These are phyloP conservation scores for Sphaeramia orbicularis DNA, from an alignment of 2,797 vertebrate genomes.

Conservation along the genomic window DNA sequence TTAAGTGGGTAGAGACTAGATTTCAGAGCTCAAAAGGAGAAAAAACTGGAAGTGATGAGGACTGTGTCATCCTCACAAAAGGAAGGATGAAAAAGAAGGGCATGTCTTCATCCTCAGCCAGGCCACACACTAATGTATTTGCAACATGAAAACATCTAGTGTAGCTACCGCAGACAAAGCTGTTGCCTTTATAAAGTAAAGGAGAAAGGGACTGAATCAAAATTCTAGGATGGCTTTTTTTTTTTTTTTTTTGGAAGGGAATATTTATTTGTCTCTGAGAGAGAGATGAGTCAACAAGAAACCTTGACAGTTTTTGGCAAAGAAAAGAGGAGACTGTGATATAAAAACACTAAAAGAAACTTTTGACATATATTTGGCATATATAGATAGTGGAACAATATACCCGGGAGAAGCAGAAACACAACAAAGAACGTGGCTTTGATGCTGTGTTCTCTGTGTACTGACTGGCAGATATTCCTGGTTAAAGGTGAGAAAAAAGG, in stretches of 20 bases:
- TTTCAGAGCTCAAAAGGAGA: slow-evolving; percentile 17
- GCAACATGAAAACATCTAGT: slow-evolving; percentile 9
- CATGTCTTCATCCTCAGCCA: slow-evolving; percentile 1
- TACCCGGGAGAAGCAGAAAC: not conserved
- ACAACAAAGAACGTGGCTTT: not conserved
- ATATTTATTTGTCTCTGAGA: slow-evolving; percentile 15
- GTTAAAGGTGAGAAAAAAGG: slow-evolving; percentile 17
- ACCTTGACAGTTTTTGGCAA: not conserved
- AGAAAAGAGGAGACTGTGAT: slow-evolving; percentile 3
- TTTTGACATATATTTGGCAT: slow-evolving; percentile 11
- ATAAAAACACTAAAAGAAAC: slow-evolving; percentile 1
- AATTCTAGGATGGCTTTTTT: slow-evolving; percentile 24
- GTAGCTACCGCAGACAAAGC: not conserved
- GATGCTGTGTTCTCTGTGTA: slow-evolving; percentile 1
- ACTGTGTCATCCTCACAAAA: slow-evolving; percentile 9
- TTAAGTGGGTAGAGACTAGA: slow-evolving; percentile 10
- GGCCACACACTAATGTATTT: not conserved
- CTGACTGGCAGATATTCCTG: slow-evolving; percentile 3
- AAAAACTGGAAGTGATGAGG: slow-evolving; percentile 14
- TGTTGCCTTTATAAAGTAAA: slow-evolving; percentile 14
- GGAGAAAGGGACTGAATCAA: not conserved
- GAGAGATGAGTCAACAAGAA: not conserved
- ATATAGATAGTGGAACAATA: not conserved
- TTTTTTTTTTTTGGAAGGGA: not conserved
- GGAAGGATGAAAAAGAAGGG: not conserved